A percentile compares a stretch with the other conserved stretches of the same genome.
phyloP scores from a whole-genome alignment of 2,113 vertebrate species.

The Lates calcarifer region DNA sequence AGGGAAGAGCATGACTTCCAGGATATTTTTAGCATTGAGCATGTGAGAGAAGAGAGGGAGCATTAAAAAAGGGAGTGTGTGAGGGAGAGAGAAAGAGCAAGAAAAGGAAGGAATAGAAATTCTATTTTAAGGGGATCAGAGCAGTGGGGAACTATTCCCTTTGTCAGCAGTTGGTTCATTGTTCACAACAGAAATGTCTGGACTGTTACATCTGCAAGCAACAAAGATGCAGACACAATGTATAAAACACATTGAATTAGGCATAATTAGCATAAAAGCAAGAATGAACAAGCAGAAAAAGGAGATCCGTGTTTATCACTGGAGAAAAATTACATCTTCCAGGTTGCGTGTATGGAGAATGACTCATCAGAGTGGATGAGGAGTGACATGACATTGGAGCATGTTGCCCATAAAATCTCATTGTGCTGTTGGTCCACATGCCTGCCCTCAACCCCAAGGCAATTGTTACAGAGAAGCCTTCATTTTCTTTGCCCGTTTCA shows the following conservation, averaged over 20 bases:
- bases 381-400: slow-evolving; percentile 10
- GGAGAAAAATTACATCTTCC: background rate
- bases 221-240: background rate
- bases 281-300: background rate
- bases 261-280: background rate
- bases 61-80: slow-evolving; percentile 40
- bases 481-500: background rate
- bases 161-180: slow-evolving; percentile 58
- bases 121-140: slow-evolving; percentile 66
- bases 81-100: slow-evolving; percentile 39
- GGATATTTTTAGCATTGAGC: slow-evolving; percentile 65
- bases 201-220: slow-evolving; percentile 26
- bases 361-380: background rate
- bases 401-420: slow-evolving; percentile 14
- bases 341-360: background rate
- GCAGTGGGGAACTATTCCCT: slow-evolving; percentile 44
- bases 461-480: slow-evolving; percentile 1
- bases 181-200: slow-evolving; percentile 41
- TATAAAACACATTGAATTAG: background rate
- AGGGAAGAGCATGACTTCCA: slow-evolving; percentile 48
- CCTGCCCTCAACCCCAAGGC: slow-evolving; percentile 2
- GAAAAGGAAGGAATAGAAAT: slow-evolving; percentile 42
- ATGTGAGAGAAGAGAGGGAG: slow-evolving; percentile 49
- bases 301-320: background rate
- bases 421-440: slow-evolving; percentile 6